Conservation (phyloP, 2,113 vertebrate genomes). For the Emydocephalus ijimae region DNA sequence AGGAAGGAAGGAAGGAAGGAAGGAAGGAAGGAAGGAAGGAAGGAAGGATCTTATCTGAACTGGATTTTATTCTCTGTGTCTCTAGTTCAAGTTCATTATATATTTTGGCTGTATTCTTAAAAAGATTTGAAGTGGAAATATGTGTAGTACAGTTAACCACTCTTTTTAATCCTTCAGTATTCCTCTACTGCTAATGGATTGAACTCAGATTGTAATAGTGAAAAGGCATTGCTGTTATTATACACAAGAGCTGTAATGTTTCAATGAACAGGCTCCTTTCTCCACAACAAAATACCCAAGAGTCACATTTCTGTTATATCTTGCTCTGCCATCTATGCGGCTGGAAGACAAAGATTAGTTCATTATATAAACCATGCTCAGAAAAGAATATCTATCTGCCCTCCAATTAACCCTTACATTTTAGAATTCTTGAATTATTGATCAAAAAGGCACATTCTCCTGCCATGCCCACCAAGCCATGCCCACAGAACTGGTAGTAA, state of each 20-base stretch:
- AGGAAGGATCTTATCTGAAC: not conserved
- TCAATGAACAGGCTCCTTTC: slow-evolving; percentile 34
- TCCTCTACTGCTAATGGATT: slow-evolving; percentile 27
- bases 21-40: not conserved
- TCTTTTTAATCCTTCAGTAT: slow-evolving; percentile 38
- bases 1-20: not conserved
- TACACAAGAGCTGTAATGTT: slow-evolving; percentile 25
- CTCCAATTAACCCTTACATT: not conserved
- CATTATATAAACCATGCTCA: not conserved
- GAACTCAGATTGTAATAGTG: slow-evolving; percentile 29
- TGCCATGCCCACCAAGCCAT: too few species aligned
- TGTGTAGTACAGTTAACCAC: slow-evolving; percentile 39
- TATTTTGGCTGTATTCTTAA: slow-evolving; percentile 46
- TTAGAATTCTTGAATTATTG: not conserved
- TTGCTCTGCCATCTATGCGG: not conserved
- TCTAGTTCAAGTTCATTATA: slow-evolving; percentile 52
- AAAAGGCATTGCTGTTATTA: slow-evolving; percentile 32
- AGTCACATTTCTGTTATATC: slow-evolving; percentile 13
- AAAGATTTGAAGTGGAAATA: slow-evolving; percentile 26
- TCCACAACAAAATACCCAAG: slow-evolving; percentile 9
- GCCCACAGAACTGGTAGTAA: too few species aligned
- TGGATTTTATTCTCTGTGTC: slow-evolving; percentile 20
- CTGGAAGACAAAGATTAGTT: slow-evolving; percentile 1
- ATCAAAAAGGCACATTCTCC: not conserved
- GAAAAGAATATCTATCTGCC: not conserved